phyloP scores from a whole-genome alignment of 2,888 invertebrate genomes.

The Mythimna lalbum region DNA sequence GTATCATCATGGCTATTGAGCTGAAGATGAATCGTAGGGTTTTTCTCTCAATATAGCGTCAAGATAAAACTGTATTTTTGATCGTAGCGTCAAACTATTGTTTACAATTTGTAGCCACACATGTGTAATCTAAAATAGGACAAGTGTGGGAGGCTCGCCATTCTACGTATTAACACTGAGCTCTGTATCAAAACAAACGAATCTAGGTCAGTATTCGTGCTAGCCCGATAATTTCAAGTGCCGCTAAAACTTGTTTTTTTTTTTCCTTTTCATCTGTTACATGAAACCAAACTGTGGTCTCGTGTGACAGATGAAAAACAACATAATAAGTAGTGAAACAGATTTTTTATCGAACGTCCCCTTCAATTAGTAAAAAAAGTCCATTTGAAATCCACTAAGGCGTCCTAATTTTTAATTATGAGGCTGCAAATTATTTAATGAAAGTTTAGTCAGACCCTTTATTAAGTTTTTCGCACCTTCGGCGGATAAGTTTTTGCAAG shows the following conservation, averaged over 20 bases:
- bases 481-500: constrained; percentile 75
- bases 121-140: constrained; percentile 85
- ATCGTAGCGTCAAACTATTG: constrained; percentile 59
- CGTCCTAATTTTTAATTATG: constrained; percentile 86
- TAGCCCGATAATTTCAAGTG: constrained; percentile 46
- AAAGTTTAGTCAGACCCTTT: constrained; percentile 72
- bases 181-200: constrained; percentile 81
- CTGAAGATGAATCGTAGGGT: too few relatives aligned
- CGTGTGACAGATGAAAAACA: constrained; percentile 65
- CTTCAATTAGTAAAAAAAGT: constrained; percentile 65
- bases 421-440: constrained; percentile 75
- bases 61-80: constrained; percentile 8
- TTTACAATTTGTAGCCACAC: constrained; percentile 75
- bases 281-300: constrained; percentile 41
- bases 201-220: constrained; percentile 75
- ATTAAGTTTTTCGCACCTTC: constrained; percentile 83
- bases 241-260: constrained; percentile 42
- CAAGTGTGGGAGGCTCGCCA: constrained; percentile 84
- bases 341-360: constrained; percentile 59
- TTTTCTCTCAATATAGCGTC: neutral
- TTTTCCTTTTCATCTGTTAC: constrained; percentile 27
- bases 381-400: constrained; percentile 77
- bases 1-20: too few relatives aligned
- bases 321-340: constrained; percentile 82
- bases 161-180: constrained; percentile 65